Conservation (phyloP, 1,140 invertebrate genomes). For the Drosophila malerkotliana region DNA sequence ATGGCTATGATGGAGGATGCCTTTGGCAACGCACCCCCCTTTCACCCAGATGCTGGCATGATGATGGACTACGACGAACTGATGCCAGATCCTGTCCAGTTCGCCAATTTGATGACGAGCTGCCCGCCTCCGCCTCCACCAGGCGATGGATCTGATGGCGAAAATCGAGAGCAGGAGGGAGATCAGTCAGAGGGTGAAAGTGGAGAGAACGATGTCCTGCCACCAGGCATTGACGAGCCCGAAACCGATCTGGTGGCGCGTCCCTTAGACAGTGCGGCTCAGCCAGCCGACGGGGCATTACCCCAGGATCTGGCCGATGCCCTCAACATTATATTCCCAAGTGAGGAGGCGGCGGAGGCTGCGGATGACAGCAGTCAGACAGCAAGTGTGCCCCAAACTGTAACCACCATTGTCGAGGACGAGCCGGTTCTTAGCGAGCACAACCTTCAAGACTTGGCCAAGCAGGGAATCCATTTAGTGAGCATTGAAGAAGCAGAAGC, state of each 20-base stretch:
- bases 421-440: conserved; percentile 61
- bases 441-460: conserved; percentile 72
- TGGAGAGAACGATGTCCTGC: conserved; percentile 66
- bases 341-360: conserved; percentile 51
- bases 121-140: conserved; percentile 78
- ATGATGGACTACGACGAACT: conserved; percentile 83
- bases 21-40: conserved; percentile 77
- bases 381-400: conserved; percentile 43
- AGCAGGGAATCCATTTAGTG: conserved; percentile 75
- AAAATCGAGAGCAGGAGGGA: conserved; percentile 8
- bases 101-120: conserved; percentile 76
- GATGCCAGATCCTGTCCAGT: conserved; percentile 83
- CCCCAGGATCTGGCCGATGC: conserved; percentile 89
- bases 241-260: conserved; percentile 68
- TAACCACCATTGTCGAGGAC: conserved; percentile 72
- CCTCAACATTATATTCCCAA: conserved; percentile 89
- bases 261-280: conserved; percentile 51
- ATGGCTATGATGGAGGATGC: conserved; percentile 83
- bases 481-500: conserved; percentile 59
- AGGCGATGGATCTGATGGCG: conserved; percentile 32
- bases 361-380: conserved; percentile 24
- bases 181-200: conserved; percentile 25
- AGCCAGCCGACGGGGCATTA: conserved; percentile 75
- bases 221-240: conserved; percentile 77
- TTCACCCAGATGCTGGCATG: conserved; percentile 79